Evolutionary conservation across 2,888 invertebrate species (phyloP), one percentile per base, ranked within the genome.

Genomic region (Drosophila gaucha): DNA sequence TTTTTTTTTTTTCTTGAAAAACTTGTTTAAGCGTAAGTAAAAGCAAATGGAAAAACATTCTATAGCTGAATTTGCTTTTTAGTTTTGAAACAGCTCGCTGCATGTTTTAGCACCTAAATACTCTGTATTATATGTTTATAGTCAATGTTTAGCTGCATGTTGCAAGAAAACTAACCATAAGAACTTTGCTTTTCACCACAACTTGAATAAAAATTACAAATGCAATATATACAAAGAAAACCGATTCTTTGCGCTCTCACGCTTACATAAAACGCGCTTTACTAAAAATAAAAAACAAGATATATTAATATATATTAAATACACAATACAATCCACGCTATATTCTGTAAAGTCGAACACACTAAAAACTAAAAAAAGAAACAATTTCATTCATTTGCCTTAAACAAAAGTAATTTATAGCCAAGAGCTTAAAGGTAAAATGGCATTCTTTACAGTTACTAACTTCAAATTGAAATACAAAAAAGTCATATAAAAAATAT

Each of bases 281-380:
- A 44, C 35, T 50, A 49, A 44, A 51, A 47, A 63, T 39, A 51
- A 36, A 41, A 38, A 54, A 41, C 24, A 36, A 41, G 46, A 60
- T 46, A 38, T 64, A 56, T 6, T 14, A 41, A 41, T 41, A 24
- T 24, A 26, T 26, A 3, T 6, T 20, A 10, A 26, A 41, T 26
- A 41, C 26, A 16, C 63, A 73, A 74, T 79, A 86, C 86, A 80
- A 80, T 86, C 84, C 82, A 86, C 80, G 82, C 86, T 83, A 71
- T 80, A 70, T 59, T 70, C 52, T 74, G 65, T 78, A 77, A 82
- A 69, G 59, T 70, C 62, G 51, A 78, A 75, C 70, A 77, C 80
- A 51, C 28, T 39, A 41, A 67, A 67, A 73, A 68, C 50, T 54
- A 41, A 66, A 35, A 35, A 36, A 36, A 71, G 52, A 43, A 67